Base-by-base conservation (phyloP, 2,113 vertebrate genomes). In the Sturnus vulgaris region DNA sequence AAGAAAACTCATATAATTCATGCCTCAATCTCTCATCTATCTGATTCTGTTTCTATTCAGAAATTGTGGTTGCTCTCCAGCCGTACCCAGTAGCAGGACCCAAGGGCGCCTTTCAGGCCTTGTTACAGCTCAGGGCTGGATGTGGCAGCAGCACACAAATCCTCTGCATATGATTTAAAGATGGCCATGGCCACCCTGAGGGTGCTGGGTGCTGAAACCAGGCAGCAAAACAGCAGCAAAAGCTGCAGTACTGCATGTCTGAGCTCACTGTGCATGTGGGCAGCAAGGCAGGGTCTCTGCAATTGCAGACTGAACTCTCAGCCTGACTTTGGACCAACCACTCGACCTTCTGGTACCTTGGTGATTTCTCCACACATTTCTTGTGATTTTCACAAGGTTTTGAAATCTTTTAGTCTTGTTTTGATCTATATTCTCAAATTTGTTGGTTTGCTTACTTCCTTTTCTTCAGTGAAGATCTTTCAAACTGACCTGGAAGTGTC, bases 201-300 rank as follows among this genome's bases (percentile, higher is more conserved):
- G 44, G 76, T 35, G 53, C 42, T 88, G 65, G 12, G 12, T 72
- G n/a, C 49, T 55, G 19, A 44, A 40, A 5, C 7, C 49, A 1
- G 2, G 20, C 27, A 49, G 17, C 63, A 14, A 50, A 81, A 37
- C 2, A 42, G 47, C 56, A 85, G 75, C 65, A 49, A 23, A 61
- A 78, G 28, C 75, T 87, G 71, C 39, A 49, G 0, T 4, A 8
- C 56, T 50, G 42, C 35, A 20, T 0, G 2, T 64, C 27, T 1
- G 17, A 40, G 50, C 42, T 86, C 46, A 33, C 33, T 8, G 2
- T 5, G 4, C 0, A 0, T 21, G 21, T 0, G 4, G n/a, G 87
- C 69, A 84, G 64, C 47, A 16, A 77, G 64, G 56, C 88, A 28
- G 61, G 21, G 37, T 49, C 16, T 39, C 64, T 35, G 3, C 39